Conservation (phyloP, 2,888 invertebrate species). For the Drosophila mulleri region DNA sequence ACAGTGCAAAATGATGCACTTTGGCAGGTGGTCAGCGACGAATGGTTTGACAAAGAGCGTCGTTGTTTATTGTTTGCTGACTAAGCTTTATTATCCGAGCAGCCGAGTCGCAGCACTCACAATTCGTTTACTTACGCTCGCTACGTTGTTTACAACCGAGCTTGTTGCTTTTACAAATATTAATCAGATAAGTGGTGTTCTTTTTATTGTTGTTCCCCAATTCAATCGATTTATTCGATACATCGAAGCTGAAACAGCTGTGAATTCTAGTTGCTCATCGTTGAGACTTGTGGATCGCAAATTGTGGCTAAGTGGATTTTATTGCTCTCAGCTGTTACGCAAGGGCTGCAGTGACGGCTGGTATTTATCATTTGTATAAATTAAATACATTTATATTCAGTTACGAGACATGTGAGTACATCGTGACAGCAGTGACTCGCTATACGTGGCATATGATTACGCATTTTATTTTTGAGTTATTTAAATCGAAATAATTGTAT, state of each 20-base stretch:
- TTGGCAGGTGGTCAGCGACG: conserved; percentile 24
- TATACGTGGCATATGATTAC: not conserved
- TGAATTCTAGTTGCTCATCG: conserved; percentile 2
- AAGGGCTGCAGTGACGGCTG: conserved; percentile 12
- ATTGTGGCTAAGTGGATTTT: conserved; percentile 5
- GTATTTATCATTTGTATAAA: too few species aligned
- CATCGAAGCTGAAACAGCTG: conserved; percentile 37
- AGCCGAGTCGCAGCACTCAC: conserved; percentile 13
- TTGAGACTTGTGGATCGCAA: conserved; percentile 3
- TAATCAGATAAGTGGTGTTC: conserved; percentile 30
- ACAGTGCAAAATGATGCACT: conserved; percentile 21
- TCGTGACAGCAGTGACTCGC: not conserved
- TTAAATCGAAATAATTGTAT: not conserved
- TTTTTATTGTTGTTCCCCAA: conserved; percentile 29
- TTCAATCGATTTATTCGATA: conserved; percentile 23
- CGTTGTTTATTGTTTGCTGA: conserved; percentile 6
- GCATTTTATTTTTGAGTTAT: not conserved
- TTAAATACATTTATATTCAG: not conserved
- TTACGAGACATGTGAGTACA: not conserved
- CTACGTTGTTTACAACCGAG: conserved; percentile 26
- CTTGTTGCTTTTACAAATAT: conserved; percentile 29
- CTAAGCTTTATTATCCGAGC: not conserved
- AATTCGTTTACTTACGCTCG: conserved; percentile 11
- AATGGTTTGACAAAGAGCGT: conserved; percentile 11
- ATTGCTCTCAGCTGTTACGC: conserved; percentile 22